Percentiles rank a stretch among this genome's conserved stretches.
Conservation (phyloP, 1,140 invertebrate genomes). For the Andricus grossulariae region DNA sequence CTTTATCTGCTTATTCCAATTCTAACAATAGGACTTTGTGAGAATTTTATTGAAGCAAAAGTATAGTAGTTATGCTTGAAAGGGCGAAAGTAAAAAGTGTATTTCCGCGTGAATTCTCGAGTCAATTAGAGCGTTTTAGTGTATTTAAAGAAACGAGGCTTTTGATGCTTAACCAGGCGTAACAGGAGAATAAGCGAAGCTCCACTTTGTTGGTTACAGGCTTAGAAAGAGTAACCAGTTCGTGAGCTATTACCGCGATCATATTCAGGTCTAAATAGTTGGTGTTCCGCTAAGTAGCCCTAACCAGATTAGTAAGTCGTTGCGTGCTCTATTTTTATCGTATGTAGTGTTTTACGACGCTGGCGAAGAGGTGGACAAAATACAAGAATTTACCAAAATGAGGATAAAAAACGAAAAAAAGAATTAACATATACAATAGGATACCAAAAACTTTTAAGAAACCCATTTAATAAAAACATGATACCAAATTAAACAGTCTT, state of each 20-base stretch:
- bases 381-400: background rate
- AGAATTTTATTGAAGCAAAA: background rate
- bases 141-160: slow-evolving; percentile 59
- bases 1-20: no score
- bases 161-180: slow-evolving; percentile 38
- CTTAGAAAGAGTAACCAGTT: slow-evolving; percentile 53
- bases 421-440: background rate
- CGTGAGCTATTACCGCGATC: slow-evolving; percentile 59
- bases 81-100: slow-evolving; percentile 44
- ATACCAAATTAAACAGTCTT: no score
- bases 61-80: background rate
- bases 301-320: slow-evolving; percentile 76
- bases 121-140: slow-evolving; percentile 72
- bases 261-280: slow-evolving; percentile 75
- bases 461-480: no score
- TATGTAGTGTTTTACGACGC: slow-evolving; percentile 33
- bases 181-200: slow-evolving; percentile 22
- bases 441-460: no score
- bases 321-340: slow-evolving; percentile 75
- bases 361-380: background rate
- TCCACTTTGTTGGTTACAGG: slow-evolving; percentile 45
- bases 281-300: slow-evolving; percentile 74
- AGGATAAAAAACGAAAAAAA: background rate
- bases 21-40: no score
- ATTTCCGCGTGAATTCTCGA: slow-evolving; percentile 51